Conservation (phyloP, 2,113 vertebrate genomes). For the Pan troglodytes region DNA sequence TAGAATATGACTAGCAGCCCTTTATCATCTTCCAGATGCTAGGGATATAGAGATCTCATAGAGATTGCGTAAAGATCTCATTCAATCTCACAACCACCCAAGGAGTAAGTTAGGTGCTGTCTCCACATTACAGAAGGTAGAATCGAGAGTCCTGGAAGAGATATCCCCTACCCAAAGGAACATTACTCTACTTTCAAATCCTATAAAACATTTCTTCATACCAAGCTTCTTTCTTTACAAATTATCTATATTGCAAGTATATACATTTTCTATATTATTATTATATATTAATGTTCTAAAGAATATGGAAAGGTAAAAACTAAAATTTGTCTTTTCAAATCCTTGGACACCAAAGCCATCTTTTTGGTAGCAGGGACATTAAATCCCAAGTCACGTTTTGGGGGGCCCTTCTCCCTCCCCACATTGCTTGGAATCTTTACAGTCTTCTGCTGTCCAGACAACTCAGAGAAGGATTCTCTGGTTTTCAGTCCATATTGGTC, state of each 20-base stretch:
- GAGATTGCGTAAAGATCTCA: not conserved
- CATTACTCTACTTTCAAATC: not conserved
- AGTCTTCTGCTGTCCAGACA: not conserved
- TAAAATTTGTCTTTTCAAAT: not conserved
- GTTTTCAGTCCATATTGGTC: not conserved
- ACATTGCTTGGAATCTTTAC: not conserved
- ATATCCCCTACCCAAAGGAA: not conserved
- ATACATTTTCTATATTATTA: not conserved
- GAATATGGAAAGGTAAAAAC: not conserved
- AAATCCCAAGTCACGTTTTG: not conserved
- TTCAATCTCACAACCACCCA: not conserved
- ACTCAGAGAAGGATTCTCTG: not conserved
- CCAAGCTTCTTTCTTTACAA: not conserved
- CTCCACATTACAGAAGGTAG: no score
- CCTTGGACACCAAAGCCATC: not conserved
- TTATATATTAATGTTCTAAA: not conserved
- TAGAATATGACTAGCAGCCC: not conserved
- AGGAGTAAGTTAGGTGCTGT: not conserved
- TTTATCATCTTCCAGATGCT: not conserved
- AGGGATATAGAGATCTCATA: not conserved
- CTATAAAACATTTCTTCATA: not conserved
- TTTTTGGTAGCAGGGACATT: not conserved
- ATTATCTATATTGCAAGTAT: not conserved
- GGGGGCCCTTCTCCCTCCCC: rapidly evolving
- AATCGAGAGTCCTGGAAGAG: not conserved